Base-by-base conservation (phyloP, 2,888 invertebrate genomes). In the Drosophila imparisetae region DNA sequence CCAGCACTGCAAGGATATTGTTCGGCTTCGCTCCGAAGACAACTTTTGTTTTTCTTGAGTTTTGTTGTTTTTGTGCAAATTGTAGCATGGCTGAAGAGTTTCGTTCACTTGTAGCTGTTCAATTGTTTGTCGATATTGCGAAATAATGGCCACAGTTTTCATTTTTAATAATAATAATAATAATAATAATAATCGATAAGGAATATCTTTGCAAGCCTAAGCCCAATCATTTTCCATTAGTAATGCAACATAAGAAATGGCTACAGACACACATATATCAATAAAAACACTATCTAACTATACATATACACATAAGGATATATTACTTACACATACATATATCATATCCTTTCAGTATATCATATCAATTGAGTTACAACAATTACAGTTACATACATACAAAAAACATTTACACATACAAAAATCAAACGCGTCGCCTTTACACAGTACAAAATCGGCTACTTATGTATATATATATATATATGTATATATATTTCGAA, bases 391-490 rank as follows among this genome's bases (percentile, higher is more conserved):
- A 79, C 76, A 78, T 48, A 73, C 67, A 75, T 67, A 66, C 54
- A 78, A 72, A 63, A 78, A 78, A 80, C 70, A 80, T 80, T 72
- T 75, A 78, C 73, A 85, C 64, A 83, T 69, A 84, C 69, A 81
- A 70, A 79, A 88, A 71, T 70, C 66, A 80, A 81, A 86, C 66
- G 49, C 67, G 21, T 65, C 68, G 67, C 76, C 60, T 61, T 64
- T 64, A 72, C 85, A 81, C 65, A 78, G 84, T 84, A 84, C 81
- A 89, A 84, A 84, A 89, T 81, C 71, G 61, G 42, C 83, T 83
- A 83, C 84, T 81, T 83, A 80, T 78, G 52, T 61, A 50, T 61
- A 48, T 53, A 57, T n/a, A 40, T 65, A 55, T 65, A 48, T 69
- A 32, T 55, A 32, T 66, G 55, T 66, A 38, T 54, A 11, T 72